phyloP scores from a whole-genome alignment of 2,797 vertebrate genomes.

The Acrossocheilus wenchowensis region DNA sequence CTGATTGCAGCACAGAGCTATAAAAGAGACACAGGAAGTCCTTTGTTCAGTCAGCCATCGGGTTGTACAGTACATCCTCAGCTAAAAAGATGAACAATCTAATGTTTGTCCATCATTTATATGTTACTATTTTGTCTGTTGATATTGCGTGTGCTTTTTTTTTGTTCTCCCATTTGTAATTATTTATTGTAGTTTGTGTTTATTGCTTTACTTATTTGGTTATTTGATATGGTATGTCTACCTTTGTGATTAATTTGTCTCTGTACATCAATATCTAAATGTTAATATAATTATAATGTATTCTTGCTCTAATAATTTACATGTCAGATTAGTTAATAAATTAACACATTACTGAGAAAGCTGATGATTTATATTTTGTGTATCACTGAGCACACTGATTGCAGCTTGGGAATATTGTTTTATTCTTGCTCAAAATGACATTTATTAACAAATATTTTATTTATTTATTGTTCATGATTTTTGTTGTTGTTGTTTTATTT shows the following conservation, averaged over 20 bases:
- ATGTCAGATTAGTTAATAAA: neutral
- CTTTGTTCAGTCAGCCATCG: constrained; percentile 3
- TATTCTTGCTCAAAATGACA: neutral
- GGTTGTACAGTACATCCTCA: neutral
- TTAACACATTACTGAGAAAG: neutral
- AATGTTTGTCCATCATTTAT: too few species aligned
- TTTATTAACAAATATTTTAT: neutral
- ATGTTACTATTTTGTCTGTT: neutral
- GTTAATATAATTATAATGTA: neutral
- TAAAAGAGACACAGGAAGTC: neutral
- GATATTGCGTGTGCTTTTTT: neutral
- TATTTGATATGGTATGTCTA: neutral
- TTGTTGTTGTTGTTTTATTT: neutral
- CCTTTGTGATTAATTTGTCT: neutral
- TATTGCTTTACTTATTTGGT: neutral
- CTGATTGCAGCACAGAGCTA: neutral
- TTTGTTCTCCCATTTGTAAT: neutral
- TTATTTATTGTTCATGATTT: neutral
- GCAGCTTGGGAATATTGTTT: neutral
- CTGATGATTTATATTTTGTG: neutral
- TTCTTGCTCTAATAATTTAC: neutral
- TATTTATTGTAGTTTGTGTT: neutral
- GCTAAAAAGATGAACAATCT: neutral
- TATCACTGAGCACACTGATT: neutral
- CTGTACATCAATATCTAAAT: neutral